Conservation (phyloP, 2,113 vertebrate species). For the Chitala chitala region DNA sequence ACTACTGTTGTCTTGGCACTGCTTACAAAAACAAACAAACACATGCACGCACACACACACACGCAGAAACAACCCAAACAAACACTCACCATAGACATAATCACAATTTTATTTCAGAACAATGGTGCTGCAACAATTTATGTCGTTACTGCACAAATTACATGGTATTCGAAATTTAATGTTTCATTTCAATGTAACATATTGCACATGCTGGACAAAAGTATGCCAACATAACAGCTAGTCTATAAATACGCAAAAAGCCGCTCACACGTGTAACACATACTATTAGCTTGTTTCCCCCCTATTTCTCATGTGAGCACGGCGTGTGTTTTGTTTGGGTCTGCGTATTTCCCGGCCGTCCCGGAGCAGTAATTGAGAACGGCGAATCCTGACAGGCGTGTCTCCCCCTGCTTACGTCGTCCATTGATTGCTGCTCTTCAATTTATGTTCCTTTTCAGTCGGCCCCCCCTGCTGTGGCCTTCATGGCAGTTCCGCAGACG, state of each 20-base stretch:
- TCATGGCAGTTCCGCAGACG: constrained; percentile 58
- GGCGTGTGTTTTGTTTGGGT: not conserved
- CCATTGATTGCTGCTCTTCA: constrained; percentile 66
- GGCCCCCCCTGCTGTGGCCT: constrained; percentile 60
- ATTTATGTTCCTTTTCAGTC: constrained; percentile 69
- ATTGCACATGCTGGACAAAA: too few relatives aligned
- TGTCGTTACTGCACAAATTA: too few relatives aligned
- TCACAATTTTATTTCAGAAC: too few relatives aligned
- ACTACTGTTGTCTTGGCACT: constrained; percentile 8
- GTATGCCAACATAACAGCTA: too few relatives aligned
- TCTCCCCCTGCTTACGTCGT: constrained; percentile 57
- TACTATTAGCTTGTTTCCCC: too few relatives aligned
- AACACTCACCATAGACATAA: constrained; percentile 1
- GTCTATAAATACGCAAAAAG: too few relatives aligned
- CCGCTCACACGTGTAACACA: too few relatives aligned
- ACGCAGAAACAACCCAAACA: too few relatives aligned
- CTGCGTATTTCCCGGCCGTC: constrained; percentile 1
- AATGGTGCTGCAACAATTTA: not conserved
- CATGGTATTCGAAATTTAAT: too few relatives aligned
- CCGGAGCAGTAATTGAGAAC: constrained; percentile 41
- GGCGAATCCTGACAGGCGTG: constrained; percentile 54
- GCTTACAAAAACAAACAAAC: constrained; percentile 9
- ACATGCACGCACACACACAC: not conserved
- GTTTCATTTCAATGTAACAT: too few relatives aligned
- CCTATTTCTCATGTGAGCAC: too few relatives aligned